These are phyloP conservation scores for Cenopis cana DNA, from an alignment of 2,888 invertebrate species.

Conservation along the genomic window DNA sequence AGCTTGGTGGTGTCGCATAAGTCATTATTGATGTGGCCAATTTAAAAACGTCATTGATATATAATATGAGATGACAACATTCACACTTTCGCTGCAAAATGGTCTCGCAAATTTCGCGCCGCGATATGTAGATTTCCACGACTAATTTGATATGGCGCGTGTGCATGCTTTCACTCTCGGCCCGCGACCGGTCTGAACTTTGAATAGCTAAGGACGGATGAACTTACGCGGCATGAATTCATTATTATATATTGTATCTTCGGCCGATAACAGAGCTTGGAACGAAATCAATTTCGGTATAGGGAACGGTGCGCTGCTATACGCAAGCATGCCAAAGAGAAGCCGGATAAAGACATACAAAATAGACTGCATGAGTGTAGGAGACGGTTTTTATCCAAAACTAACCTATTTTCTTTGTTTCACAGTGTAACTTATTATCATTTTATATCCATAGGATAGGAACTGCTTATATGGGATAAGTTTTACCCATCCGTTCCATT, in stretches of 20 bases:
- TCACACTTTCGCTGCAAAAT: conserved; percentile 38
- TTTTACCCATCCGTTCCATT: neutral
- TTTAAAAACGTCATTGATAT: conserved; percentile 20
- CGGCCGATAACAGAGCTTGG: neutral
- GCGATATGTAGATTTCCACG: conserved; percentile 42
- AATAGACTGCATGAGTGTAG: too few relatives aligned
- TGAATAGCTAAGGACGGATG: conserved; percentile 53
- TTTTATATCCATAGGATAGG: too few relatives aligned
- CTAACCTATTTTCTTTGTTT: too few relatives aligned
- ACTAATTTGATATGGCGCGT: conserved; percentile 51
- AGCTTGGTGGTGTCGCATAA: neutral
- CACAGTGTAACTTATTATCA: too few relatives aligned
- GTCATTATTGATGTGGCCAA: neutral
- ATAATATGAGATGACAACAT: conserved; percentile 33
- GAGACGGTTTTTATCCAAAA: too few relatives aligned
- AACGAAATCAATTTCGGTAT: conserved; percentile 21
- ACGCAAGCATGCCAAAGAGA: neutral
- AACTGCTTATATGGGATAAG: too few relatives aligned
- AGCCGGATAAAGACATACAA: neutral
- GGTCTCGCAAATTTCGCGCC: conserved; percentile 37
- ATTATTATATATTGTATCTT: conserved; percentile 18
- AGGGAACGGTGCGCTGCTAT: neutral
- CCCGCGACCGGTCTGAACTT: conserved; percentile 54
- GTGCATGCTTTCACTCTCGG: conserved; percentile 66
- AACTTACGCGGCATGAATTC: conserved; percentile 5